A percentile compares a stretch with the other conserved stretches of the same genome.
Conservation (phyloP, 2,113 vertebrate genomes). For the Coptodon bakossiorum region DNA sequence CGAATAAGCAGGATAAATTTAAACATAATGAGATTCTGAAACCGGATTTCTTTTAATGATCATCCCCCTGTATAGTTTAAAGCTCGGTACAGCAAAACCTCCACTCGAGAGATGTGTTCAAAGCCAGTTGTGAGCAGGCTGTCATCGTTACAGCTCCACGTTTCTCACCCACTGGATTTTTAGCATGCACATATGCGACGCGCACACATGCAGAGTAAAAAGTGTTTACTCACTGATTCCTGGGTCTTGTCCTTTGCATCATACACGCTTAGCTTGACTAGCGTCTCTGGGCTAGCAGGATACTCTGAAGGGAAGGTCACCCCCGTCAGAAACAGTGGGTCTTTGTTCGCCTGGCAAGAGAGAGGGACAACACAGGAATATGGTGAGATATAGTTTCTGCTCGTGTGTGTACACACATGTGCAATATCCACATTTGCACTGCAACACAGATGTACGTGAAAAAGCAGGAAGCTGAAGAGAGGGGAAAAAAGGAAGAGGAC, state of each 20-base stretch:
- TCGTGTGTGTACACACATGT: neutral
- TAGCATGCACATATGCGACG: neutral
- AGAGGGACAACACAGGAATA: slow-evolving; percentile 44
- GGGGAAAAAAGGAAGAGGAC: neutral
- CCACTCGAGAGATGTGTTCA: neutral
- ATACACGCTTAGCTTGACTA: slow-evolving; percentile 92
- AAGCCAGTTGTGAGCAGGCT: neutral
- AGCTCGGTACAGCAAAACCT: neutral
- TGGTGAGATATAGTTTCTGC: neutral
- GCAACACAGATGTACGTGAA: slow-evolving; percentile 5
- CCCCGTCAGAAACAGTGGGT: slow-evolving; percentile 92
- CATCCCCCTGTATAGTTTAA: slow-evolving; percentile 1
- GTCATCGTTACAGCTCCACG: neutral
- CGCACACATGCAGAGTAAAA: neutral
- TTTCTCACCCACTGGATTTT: neutral
- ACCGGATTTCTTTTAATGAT: slow-evolving; percentile 24
- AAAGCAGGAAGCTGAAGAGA: slow-evolving; percentile 5
- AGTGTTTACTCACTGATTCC: slow-evolving; percentile 82
- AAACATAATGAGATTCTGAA: slow-evolving; percentile 22
- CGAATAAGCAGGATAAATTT: neutral
- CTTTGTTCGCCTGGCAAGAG: slow-evolving; percentile 87
- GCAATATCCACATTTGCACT: neutral
- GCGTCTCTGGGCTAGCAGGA: slow-evolving; percentile 85
- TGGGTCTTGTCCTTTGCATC: slow-evolving; percentile 92
- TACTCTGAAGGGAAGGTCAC: slow-evolving; percentile 90